These are phyloP conservation scores for Penaeus chinensis DNA, from an alignment of 1,140 invertebrate species.

Conservation along the genomic window DNA sequence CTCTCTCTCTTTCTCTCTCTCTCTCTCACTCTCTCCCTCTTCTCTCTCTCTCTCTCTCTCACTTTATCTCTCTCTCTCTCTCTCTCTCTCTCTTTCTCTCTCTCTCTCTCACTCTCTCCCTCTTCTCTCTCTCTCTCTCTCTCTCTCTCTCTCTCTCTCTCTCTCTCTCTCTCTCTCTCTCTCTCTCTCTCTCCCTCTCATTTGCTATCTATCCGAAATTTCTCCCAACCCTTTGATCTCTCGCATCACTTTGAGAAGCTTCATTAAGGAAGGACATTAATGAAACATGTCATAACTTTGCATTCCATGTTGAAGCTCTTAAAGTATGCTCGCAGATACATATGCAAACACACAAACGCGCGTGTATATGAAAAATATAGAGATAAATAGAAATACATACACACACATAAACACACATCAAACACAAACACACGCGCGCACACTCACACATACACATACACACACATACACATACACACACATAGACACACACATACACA, in stretches of 20 bases:
- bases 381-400: neutral
- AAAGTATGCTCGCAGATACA: no score
- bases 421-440: no score
- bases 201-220: neutral
- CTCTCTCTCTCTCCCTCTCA: neutral
- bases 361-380: no score
- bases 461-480: neutral
- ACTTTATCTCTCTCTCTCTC: neutral
- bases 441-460: no score
- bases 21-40: neutral
- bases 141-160: constrained; percentile 5
- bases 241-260: neutral
- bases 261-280: no score
- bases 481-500: no score
- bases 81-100: neutral
- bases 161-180: constrained; percentile 14
- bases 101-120: neutral
- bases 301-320: neutral
- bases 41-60: neutral
- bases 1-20: neutral
- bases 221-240: neutral
- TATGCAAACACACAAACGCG: no score
- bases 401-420: neutral
- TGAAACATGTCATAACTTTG: neutral
- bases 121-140: constrained; percentile 5